Percentiles rank a stretch among this genome's conserved stretches.
phyloP scores from a whole-genome alignment of 1,140 invertebrate species.

The Sitobion miscanthi region DNA sequence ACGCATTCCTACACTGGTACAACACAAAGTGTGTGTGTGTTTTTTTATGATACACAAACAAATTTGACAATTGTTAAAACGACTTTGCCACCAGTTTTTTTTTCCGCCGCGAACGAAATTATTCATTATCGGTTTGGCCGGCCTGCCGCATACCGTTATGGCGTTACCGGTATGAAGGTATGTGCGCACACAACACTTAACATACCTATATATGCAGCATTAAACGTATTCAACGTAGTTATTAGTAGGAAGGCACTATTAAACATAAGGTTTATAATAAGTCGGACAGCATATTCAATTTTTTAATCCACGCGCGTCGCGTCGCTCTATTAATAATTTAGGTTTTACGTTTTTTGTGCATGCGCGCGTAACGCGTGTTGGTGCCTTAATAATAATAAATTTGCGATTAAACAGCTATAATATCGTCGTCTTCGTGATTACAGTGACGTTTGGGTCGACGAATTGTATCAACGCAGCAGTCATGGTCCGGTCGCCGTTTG shows the following conservation, averaged over 20 bases:
- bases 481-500: not conserved
- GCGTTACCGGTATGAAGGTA: not conserved
- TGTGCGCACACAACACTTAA: not conserved
- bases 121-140: not conserved
- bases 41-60: not conserved
- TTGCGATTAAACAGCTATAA: conserved; percentile 15
- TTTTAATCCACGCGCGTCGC: conserved; percentile 7
- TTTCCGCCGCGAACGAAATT: not conserved
- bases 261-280: not conserved
- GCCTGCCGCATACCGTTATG: not conserved
- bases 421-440: not conserved
- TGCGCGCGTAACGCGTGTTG: conserved; percentile 26
- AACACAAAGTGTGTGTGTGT: not conserved
- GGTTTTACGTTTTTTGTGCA: conserved; percentile 30
- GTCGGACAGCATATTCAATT: conserved; percentile 10
- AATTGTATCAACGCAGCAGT: not conserved
- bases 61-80: not conserved
- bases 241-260: not conserved
- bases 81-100: not conserved
- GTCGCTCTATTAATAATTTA: conserved; percentile 55
- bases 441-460: not conserved
- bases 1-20: not conserved
- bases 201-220: not conserved
- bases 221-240: conserved; percentile 3
- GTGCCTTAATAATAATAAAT: not conserved